phyloP scores from a whole-genome alignment of 2,888 invertebrate genomes.

The Chloroclystis v-ata region DNA sequence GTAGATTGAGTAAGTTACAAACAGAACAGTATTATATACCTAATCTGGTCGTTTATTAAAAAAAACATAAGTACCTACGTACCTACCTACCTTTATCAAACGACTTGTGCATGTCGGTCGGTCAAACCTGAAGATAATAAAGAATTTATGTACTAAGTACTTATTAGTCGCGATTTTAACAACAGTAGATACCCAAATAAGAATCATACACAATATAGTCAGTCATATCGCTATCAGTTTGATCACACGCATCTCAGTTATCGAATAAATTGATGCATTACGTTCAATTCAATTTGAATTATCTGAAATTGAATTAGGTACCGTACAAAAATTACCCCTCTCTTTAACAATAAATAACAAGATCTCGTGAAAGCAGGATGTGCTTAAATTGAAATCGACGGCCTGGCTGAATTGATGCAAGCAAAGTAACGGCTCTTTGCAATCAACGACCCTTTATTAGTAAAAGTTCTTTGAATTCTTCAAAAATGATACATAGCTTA shows the following conservation, averaged over 20 bases:
- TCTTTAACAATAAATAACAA: slow-evolving; percentile 45
- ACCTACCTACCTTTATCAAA: too few species aligned
- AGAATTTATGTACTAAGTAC: not conserved
- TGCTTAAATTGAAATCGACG: slow-evolving; percentile 73
- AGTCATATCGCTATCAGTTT: slow-evolving; percentile 10
- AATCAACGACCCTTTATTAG: slow-evolving; percentile 66
- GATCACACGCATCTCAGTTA: slow-evolving; percentile 6
- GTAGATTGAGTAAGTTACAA: too few species aligned
- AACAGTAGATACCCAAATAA: slow-evolving; percentile 10
- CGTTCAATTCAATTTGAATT: slow-evolving; percentile 9
- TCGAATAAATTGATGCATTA: slow-evolving; percentile 13
- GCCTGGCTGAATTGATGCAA: slow-evolving; percentile 64
- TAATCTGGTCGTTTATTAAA: too few species aligned
- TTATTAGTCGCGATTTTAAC: slow-evolving; percentile 14
- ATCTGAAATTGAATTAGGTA: slow-evolving; percentile 26
- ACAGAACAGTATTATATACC: too few species aligned
- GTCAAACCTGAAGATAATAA: slow-evolving; percentile 1
- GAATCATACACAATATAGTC: slow-evolving; percentile 4
- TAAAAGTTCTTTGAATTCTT: slow-evolving; percentile 13
- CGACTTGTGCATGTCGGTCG: not conserved
- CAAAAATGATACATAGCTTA: not conserved
- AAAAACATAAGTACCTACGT: too few species aligned
- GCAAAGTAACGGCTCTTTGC: slow-evolving; percentile 69
- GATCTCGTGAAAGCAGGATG: slow-evolving; percentile 71
- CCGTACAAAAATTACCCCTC: slow-evolving; percentile 35